Evolutionary conservation across 1,140 invertebrate genomes (phyloP).

Genomic region (Sycobia sp.): DNA sequence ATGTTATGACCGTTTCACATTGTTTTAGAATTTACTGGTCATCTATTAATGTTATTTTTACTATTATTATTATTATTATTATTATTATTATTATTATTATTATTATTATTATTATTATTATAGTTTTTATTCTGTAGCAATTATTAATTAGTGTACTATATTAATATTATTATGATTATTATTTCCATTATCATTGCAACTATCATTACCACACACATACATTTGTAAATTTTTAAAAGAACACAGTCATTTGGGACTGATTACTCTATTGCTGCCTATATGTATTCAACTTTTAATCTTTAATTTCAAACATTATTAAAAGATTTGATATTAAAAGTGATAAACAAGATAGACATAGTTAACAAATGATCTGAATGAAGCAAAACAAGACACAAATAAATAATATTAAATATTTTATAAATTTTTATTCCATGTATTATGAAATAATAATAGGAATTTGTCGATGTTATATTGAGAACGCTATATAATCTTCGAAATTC

Average conservation of each 20-base stretch:
- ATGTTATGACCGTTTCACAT: slow-evolving; percentile 51
- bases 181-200: no score
- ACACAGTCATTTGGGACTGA: slow-evolving; percentile 14
- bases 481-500: neutral
- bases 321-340: slow-evolving; percentile 20
- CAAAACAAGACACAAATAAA: slow-evolving; percentile 1
- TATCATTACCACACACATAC: no score
- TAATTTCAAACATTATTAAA: slow-evolving; percentile 1
- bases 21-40: slow-evolving; percentile 54
- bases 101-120: slow-evolving; percentile 9
- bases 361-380: slow-evolving; percentile 15
- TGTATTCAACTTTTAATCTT: slow-evolving; percentile 19
- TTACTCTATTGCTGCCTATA: slow-evolving; percentile 6
- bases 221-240: slow-evolving; percentile 28
- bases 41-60: slow-evolving; percentile 41
- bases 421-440: slow-evolving; percentile 9
- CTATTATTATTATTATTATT: slow-evolving; percentile 13
- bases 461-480: slow-evolving; percentile 2
- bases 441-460: neutral
- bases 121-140: no score
- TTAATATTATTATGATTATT: no score
- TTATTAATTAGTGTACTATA: no score
- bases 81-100: slow-evolving; percentile 13
- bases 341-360: no score
- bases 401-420: slow-evolving; percentile 31